Conservation (phyloP, 1,140 invertebrate species). For the Sitodiplosis mosellana region DNA sequence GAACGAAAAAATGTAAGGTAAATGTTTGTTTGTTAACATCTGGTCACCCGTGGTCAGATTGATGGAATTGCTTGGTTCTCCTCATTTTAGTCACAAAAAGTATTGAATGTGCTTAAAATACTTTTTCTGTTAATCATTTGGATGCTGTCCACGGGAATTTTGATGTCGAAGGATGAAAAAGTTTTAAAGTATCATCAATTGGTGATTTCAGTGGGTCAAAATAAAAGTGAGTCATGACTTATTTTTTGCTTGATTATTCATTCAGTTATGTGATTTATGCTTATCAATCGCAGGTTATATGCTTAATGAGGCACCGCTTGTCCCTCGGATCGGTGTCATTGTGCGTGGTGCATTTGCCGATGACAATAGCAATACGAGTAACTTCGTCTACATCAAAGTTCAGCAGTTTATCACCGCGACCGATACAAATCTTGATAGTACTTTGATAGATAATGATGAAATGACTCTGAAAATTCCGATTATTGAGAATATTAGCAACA, state of each 20-base stretch:
- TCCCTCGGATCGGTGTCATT: background rate
- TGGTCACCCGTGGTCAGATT: no score
- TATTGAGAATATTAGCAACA: slow-evolving; percentile 13
- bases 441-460: background rate
- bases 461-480: background rate
- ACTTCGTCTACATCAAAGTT: background rate
- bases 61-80: no score
- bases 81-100: no score
- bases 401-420: no score
- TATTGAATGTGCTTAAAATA: slow-evolving; percentile 8
- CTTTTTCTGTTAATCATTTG: slow-evolving; percentile 25
- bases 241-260: background rate
- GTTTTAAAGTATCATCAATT: slow-evolving; percentile 30
- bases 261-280: background rate
- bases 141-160: slow-evolving; percentile 31
- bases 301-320: background rate
- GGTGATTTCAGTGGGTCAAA: slow-evolving; percentile 28
- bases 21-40: no score
- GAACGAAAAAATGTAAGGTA: no score
- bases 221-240: slow-evolving; percentile 7
- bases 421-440: no score
- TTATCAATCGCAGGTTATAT: background rate
- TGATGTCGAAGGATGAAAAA: slow-evolving; percentile 37
- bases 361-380: background rate
- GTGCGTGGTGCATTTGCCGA: background rate